Percentiles rank a stretch among this genome's conserved stretches.
Evolutionary conservation across 92 coral and sea anemone genomes (phyloP).

Genomic region (Parazoanthus darwini): DNA sequence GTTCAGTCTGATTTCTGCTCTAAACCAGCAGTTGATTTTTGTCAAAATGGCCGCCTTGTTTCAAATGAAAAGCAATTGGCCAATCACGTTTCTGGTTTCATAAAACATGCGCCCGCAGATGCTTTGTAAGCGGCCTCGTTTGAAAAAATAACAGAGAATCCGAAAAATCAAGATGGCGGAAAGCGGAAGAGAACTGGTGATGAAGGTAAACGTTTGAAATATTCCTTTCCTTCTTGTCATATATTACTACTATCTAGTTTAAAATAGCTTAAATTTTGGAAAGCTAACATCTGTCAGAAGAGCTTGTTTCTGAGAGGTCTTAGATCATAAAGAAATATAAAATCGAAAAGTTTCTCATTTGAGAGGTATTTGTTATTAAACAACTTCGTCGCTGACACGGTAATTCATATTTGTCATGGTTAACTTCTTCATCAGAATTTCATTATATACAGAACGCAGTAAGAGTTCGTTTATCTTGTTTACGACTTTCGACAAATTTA

Average conservation of each 20-base stretch:
- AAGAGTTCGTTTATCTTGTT: neutral
- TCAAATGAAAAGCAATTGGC: slow-evolving; percentile 20
- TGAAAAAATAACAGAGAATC: neutral
- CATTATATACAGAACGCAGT: neutral
- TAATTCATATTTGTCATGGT: neutral
- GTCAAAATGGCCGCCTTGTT: slow-evolving; percentile 37
- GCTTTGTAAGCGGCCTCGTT: neutral
- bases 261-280: neutral
- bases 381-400: neutral
- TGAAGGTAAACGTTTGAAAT: slow-evolving; percentile 6
- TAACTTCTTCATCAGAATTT: neutral
- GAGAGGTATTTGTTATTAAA: neutral
- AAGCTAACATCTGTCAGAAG: neutral
- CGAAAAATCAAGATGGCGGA: slow-evolving; percentile 30
- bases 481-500: neutral
- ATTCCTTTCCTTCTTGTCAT: neutral
- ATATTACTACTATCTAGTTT: neutral
- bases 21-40: neutral
- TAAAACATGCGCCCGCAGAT: slow-evolving; percentile 14
- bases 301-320: neutral
- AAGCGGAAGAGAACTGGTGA: slow-evolving; percentile 37
- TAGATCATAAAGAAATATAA: neutral
- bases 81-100: slow-evolving; percentile 8
- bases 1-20: neutral
- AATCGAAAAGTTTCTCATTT: neutral